A percentile compares a stretch with the other conserved stretches of the same genome.
These are phyloP conservation scores for Myxocyprinus asiaticus DNA, from an alignment of 2,113 vertebrate species.

Conservation along the genomic window DNA sequence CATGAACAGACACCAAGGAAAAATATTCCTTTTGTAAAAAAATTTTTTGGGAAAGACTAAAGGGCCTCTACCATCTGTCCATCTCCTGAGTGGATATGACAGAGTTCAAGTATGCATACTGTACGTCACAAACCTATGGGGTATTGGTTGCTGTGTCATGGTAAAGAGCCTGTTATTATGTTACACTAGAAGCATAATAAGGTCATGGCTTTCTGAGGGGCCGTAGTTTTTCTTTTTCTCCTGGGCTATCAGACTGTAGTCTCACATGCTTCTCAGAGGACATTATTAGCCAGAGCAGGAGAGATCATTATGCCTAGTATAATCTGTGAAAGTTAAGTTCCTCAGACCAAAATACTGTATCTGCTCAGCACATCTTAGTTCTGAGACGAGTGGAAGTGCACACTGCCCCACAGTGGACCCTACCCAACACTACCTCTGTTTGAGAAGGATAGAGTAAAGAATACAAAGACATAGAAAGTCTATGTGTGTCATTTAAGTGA, in stretches of 20 bases:
- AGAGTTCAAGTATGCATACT: conserved; percentile 21
- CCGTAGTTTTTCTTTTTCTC: neutral
- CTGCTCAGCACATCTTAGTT: conserved; percentile 6
- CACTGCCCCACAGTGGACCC: conserved; percentile 52
- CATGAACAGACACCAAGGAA: neutral
- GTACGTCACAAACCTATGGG: conserved; percentile 30
- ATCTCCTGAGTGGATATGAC: neutral
- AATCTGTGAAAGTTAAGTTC: conserved; percentile 35
- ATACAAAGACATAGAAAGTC: too few relatives aligned
- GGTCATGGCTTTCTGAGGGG: conserved; percentile 28
- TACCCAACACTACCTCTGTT: neutral
- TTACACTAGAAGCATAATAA: conserved; percentile 35
- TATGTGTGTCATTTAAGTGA: too few relatives aligned
- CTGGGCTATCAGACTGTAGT: neutral
- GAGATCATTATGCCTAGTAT: conserved; percentile 12
- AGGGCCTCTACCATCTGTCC: neutral
- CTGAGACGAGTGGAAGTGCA: conserved; percentile 24
- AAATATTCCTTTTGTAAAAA: neutral
- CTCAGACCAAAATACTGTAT: neutral
- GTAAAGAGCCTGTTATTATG: conserved; percentile 37
- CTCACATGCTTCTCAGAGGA: conserved; percentile 9
- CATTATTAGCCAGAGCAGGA: neutral
- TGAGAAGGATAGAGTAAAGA: too few relatives aligned
- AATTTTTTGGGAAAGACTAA: neutral
- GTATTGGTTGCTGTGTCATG: conserved; percentile 20